Evolutionary conservation across 2,113 vertebrate genomes (phyloP).

Genomic region (Gnathonemus echidnorhynchus): DNA sequence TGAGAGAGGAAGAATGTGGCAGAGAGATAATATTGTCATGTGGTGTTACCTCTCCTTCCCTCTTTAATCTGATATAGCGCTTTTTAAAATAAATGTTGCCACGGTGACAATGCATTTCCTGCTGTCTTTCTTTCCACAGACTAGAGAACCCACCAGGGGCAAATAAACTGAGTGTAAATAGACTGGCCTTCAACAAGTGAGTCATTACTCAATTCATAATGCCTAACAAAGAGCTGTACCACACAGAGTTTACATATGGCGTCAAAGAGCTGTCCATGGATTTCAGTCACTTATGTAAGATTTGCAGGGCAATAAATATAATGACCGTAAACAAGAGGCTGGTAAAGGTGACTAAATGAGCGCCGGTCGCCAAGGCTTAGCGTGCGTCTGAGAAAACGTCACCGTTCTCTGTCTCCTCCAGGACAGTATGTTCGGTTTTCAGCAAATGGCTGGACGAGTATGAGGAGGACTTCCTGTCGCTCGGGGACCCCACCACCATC

Average conservation of each 20-base stretch:
- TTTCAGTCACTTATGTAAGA: not conserved
- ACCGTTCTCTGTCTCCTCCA: conserved; percentile 20
- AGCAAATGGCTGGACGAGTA: conserved; percentile 75
- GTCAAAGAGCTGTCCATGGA: not conserved
- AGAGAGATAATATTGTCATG: conserved; percentile 2
- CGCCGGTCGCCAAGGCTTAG: not conserved
- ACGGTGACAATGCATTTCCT: not conserved
- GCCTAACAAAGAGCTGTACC: not conserved
- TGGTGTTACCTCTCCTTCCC: not conserved
- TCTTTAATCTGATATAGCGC: not conserved
- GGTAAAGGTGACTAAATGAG: not conserved
- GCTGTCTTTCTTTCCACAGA: conserved; percentile 33
- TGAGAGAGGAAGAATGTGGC: not conserved
- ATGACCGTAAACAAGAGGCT: not conserved
- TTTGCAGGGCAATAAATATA: not conserved
- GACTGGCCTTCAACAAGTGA: conserved; percentile 56
- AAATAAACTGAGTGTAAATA: conserved; percentile 41
- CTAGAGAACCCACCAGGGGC: conserved; percentile 58
- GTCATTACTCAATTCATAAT: not conserved
- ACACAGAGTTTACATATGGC: not conserved
- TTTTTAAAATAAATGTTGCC: conserved; percentile 7
- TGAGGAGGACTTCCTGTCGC: conserved; percentile 69
- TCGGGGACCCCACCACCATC: conserved; percentile 61
- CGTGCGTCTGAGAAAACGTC: not conserved
- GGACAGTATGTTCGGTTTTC: conserved; percentile 65